Base-by-base conservation (phyloP, 1,140 invertebrate genomes). In the Musca vetustissima region DNA sequence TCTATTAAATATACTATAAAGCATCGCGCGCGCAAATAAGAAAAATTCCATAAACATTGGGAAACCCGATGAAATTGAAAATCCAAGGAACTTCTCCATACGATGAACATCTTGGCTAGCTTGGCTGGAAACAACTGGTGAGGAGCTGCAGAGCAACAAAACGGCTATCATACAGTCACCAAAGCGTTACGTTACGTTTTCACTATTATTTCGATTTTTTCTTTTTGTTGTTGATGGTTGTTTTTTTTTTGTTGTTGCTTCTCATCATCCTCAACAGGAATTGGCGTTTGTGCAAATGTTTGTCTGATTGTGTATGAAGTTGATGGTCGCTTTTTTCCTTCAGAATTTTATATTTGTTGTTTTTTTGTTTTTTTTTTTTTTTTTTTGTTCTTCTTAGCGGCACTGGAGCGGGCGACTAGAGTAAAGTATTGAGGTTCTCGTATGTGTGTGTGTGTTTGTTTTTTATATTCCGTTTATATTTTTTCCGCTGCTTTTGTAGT, bases 171-270 rank as follows among this genome's bases (percentile, higher is more conserved):
- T 43, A 43, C 7, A 43, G 36, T 43, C 36, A 43, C 36, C 4
- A 43, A 43, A 43, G 11, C 57, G n/a, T 36, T 43, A 28, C 57
- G 57, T 65, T 65, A 25, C 71, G 71, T 43, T 68, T 73, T 17
- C 25, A 25, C 25, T 72, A 70, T 69, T 68, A 22, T 59, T 47
- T 68, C 17, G 36, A 43, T 36, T 68, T 64, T 59, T 17, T 48
- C 14, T 64, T 64, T 28, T 21, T 55, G 55, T 49, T 70, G 52
- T 67, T 67, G 57, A 52, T 55, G 36, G n/a, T n/a, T 28, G 28
- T 69, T 71, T 78, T 76, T 76, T 75, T 69, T 72, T 68, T 72
- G 74, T 71, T 71, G 66, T 69, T 59, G 61, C 67, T 74, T 70
- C 71, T 64, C n/a, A 17, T 43, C 36, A 43, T 43, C 36, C 36